Conservation (phyloP, 1,140 invertebrate species). For the Trichoplusia ni region DNA sequence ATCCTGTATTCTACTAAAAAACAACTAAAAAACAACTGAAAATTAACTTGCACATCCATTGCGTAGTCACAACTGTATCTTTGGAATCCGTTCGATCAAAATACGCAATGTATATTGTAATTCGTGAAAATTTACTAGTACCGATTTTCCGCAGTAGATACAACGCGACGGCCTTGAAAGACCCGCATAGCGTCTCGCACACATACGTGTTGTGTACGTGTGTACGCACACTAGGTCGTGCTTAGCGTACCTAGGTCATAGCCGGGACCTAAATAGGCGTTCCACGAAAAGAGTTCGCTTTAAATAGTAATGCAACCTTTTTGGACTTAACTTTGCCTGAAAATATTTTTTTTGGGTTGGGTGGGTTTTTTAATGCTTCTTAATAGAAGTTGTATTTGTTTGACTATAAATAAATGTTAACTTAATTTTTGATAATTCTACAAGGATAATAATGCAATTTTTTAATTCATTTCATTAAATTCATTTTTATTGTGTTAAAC, state of each 20-base stretch:
- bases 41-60: neutral
- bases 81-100: neutral
- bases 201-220: neutral
- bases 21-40: neutral
- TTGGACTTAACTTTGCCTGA: neutral
- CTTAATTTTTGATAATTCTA: too few species aligned
- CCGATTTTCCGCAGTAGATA: neutral
- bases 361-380: too few species aligned
- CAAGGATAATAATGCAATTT: too few species aligned
- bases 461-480: too few species aligned
- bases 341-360: too few species aligned
- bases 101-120: neutral
- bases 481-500: too few species aligned
- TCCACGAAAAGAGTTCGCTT: too few species aligned
- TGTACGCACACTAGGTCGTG: neutral
- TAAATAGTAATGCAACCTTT: neutral
- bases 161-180: neutral
- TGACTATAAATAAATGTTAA: too few species aligned
- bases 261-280: neutral
- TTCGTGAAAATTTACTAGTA: neutral
- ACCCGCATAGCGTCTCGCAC: slow-evolving; percentile 2
- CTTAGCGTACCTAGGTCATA: slow-evolving; percentile 7
- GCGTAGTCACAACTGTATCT: neutral
- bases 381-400: too few species aligned
- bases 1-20: too few species aligned